phyloP scores from a whole-genome alignment of 2,888 invertebrate genomes.

The Boloria selene region DNA sequence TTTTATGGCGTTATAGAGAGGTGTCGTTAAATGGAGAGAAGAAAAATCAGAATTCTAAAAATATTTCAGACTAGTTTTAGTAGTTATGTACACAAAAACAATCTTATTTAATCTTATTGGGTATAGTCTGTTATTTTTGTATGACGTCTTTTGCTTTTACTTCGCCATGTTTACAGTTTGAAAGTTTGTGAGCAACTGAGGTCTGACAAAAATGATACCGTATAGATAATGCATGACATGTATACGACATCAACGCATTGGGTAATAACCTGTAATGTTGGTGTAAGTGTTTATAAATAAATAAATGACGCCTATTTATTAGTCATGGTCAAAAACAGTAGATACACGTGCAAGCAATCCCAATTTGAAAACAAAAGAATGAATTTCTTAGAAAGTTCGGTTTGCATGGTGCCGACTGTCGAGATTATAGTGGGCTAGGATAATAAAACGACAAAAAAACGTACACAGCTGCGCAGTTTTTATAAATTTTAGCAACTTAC shows the following conservation, averaged over 20 bases:
- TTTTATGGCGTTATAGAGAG: slow-evolving; percentile 2
- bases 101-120: too few relatives aligned
- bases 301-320: too few relatives aligned
- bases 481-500: too few relatives aligned
- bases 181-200: too few relatives aligned
- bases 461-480: background rate
- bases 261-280: too few relatives aligned
- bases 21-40: background rate
- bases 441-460: slow-evolving; percentile 22
- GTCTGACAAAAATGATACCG: background rate
- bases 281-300: too few relatives aligned
- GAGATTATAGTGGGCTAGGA: slow-evolving; percentile 17
- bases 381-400: slow-evolving; percentile 23
- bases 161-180: too few relatives aligned
- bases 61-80: slow-evolving; percentile 1
- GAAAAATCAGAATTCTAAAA: too few relatives aligned
- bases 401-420: slow-evolving; percentile 16
- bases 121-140: too few relatives aligned
- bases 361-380: slow-evolving; percentile 7
- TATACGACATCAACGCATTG: background rate
- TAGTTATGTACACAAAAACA: too few relatives aligned
- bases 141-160: too few relatives aligned
- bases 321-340: too few relatives aligned
- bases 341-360: background rate
- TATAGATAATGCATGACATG: background rate